Evolutionary conservation across 2,113 vertebrate species (phyloP).

Genomic region (Phycodurus eques): DNA sequence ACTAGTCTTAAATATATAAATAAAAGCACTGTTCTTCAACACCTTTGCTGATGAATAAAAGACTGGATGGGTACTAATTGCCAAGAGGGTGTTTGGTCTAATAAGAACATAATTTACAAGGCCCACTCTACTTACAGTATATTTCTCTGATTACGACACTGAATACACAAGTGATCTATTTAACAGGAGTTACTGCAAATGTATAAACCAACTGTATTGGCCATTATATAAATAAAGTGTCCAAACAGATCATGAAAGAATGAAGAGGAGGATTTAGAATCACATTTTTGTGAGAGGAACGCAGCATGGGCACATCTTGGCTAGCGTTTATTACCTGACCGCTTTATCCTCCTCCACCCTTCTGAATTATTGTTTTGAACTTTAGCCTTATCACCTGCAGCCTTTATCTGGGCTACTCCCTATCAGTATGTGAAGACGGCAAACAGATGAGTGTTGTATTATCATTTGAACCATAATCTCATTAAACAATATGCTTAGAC

Average conservation of each 20-base stretch:
- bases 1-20: not conserved
- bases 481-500: conserved; percentile 6
- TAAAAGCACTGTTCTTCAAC: not conserved
- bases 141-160: conserved; percentile 12
- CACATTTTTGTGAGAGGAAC: conserved; percentile 32
- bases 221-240: conserved; percentile 32
- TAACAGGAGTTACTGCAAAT: not conserved
- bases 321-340: not conserved
- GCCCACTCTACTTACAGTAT: conserved; percentile 24
- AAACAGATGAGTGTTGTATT: not conserved
- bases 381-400: conserved; percentile 17
- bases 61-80: not conserved
- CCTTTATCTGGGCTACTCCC: conserved; percentile 13
- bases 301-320: conserved; percentile 1
- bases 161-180: conserved; percentile 5
- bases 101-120: conserved; percentile 20
- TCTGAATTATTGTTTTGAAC: not conserved
- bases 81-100: conserved; percentile 1
- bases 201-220: conserved; percentile 24
- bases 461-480: not conserved
- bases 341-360: not conserved
- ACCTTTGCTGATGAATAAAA: not conserved
- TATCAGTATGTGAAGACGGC: not conserved
- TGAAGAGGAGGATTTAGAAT: conserved; percentile 44
- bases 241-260: conserved; percentile 47